Base-by-base conservation (phyloP, 2,888 invertebrate genomes). In the Pseudoips prasinana region DNA sequence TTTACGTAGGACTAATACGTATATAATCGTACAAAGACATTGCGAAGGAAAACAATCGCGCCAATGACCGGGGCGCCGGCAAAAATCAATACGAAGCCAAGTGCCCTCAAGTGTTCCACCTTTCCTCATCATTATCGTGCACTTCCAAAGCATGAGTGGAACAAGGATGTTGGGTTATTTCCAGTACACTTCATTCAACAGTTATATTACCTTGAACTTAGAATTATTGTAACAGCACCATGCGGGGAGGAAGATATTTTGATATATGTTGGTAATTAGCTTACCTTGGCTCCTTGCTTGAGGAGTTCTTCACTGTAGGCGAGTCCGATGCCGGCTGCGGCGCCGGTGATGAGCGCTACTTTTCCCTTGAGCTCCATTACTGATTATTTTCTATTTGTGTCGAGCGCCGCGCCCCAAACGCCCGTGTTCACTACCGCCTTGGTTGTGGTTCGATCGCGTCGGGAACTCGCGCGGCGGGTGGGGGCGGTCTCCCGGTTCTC, bases 241-340 rank as follows among this genome's bases (percentile, higher is more conserved):
- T 54, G 51, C 57, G 58, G 49, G 38, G 37, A 48, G 46, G 29
- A 54, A 51, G 25, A 29, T 34, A 29, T 34, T 8, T n/a, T n/a
- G n/a, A n/a, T n/a, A n/a, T n/a, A n/a, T n/a, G 8, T 39, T 55
- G 27, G 25, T 43, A 9, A 28, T 32, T 22, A 18, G 36, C 74
- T 77, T 81, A 94, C 94, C 91, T 93, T 94, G 11, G 93, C 93
- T 52, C 94, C 94, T 61, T 93, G 92, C 62, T 91, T 92, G 40
- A 94, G 85, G 25, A 94, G 70, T 64, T 94, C 94, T 55, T 93
- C 92, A 58, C 92, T 92, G 62, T 92, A 94, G n/a, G 93, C 92
- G 40, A 91, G 89, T 1, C 94, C 94, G 52, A 94, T 92, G 34
- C 94, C 94, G 29, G 92, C 92, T 8, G 93, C 94, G 28, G 92